A percentile compares a stretch with the other conserved stretches of the same genome.
Evolutionary conservation across 2,888 invertebrate species (phyloP).

Genomic region (Agrochola lota): DNA sequence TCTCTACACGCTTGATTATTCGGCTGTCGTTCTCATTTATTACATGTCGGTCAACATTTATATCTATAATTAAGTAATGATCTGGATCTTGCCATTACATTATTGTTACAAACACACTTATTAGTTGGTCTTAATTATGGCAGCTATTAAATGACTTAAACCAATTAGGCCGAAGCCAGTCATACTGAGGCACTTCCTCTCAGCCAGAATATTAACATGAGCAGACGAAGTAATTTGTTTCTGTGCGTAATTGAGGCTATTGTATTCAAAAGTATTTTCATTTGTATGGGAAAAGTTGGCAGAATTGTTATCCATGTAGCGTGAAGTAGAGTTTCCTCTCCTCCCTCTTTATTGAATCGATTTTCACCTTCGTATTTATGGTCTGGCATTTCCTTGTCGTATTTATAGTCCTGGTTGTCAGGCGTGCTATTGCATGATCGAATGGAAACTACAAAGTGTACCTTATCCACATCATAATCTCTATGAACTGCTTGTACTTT

Average conservation of each 20-base stretch:
- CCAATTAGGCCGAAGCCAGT: slow-evolving; percentile 25
- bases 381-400: slow-evolving; percentile 28
- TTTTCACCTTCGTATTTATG: slow-evolving; percentile 49
- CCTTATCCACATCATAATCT: not conserved
- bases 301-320: slow-evolving; percentile 32
- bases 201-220: slow-evolving; percentile 22
- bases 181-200: slow-evolving; percentile 28
- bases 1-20: slow-evolving; percentile 14
- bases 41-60: slow-evolving; percentile 13
- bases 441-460: slow-evolving; percentile 10
- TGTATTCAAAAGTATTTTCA: slow-evolving; percentile 47
- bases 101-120: slow-evolving; percentile 18
- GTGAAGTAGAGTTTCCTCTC: slow-evolving; percentile 28
- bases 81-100: slow-evolving; percentile 24
- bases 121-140: slow-evolving; percentile 31
- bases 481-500: not conserved
- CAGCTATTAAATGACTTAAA: slow-evolving; percentile 28
- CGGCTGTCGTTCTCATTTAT: slow-evolving; percentile 26
- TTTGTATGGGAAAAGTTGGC: slow-evolving; percentile 36
- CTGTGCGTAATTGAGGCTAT: slow-evolving; percentile 39
- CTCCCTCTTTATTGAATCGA: slow-evolving; percentile 51
- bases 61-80: slow-evolving; percentile 26
- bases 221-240: slow-evolving; percentile 19
- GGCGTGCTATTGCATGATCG: not conserved
- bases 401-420: slow-evolving; percentile 29